Conservation (phyloP, 2,797 vertebrate genomes). For the Avahi laniger region DNA sequence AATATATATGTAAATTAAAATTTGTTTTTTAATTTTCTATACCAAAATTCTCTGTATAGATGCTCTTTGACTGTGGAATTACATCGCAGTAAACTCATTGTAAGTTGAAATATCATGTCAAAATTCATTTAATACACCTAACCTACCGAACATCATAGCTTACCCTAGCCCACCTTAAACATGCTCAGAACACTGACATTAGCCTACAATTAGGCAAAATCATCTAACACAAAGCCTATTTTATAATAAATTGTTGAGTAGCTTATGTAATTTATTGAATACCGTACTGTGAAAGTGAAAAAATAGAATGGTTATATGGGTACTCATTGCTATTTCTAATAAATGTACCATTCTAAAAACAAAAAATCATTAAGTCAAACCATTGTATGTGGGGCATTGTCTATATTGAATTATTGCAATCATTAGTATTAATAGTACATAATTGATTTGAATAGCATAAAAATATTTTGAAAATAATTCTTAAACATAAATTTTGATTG, state of each 20-base stretch:
- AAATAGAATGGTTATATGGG: neutral
- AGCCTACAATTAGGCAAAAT: neutral
- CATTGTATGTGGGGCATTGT: neutral
- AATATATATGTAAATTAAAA: neutral
- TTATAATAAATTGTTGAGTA: neutral
- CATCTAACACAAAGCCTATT: neutral
- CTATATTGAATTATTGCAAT: conserved; percentile 12
- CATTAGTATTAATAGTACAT: neutral
- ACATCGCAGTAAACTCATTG: neutral
- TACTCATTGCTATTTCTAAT: neutral
- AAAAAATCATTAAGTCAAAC: neutral
- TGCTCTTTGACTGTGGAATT: neutral
- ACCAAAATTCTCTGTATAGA: neutral
- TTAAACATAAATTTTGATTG: neutral
- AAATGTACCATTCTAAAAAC: neutral
- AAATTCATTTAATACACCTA: neutral
- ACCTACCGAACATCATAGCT: neutral
- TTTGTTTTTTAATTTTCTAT: neutral
- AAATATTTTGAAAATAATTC: conserved; percentile 3
- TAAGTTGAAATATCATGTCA: neutral
- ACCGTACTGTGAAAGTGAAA: neutral
- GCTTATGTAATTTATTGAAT: neutral
- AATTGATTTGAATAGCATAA: neutral
- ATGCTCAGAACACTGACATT: neutral
- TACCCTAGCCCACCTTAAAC: neutral